These are phyloP conservation scores for Drosophila sucinea DNA, from an alignment of 1,140 invertebrate genomes.

Conservation along the genomic window DNA sequence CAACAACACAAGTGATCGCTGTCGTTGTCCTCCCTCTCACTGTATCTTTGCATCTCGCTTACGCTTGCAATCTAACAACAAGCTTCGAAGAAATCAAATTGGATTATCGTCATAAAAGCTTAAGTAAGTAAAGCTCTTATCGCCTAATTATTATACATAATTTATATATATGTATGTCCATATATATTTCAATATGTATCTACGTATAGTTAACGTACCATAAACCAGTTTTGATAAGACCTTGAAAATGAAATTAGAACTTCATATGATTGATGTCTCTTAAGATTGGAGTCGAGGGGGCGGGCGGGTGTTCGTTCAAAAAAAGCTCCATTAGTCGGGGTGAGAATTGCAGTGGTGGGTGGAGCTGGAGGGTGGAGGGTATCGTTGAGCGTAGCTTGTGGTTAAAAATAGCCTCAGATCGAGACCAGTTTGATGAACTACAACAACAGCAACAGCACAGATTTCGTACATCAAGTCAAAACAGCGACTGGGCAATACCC, in stretches of 20 bases:
- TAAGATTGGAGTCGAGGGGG: conserved; percentile 27
- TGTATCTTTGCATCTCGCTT: conserved; percentile 9
- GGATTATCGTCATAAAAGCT: conserved; percentile 44
- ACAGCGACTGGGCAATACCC: conserved; percentile 29
- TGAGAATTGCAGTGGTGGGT: background rate
- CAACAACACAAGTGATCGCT: conserved; percentile 23
- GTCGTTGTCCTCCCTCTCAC: background rate
- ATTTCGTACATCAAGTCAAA: conserved; percentile 3
- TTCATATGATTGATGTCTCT: conserved; percentile 51
- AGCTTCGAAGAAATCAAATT: conserved; percentile 53
- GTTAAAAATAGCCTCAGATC: conserved; percentile 51
- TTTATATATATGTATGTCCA: conserved; percentile 23
- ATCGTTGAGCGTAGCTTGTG: conserved; percentile 24
- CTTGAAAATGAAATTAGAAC: conserved; percentile 52
- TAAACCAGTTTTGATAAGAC: conserved; percentile 45
- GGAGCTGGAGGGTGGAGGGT: background rate
- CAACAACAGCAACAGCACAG: conserved; percentile 5
- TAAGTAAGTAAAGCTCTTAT: conserved; percentile 32
- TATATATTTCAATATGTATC: conserved; percentile 10
- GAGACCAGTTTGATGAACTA: conserved; percentile 45
- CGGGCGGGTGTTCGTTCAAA: background rate
- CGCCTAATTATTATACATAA: conserved; percentile 3
- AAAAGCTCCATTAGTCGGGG: conserved; percentile 17
- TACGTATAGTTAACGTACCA: background rate
- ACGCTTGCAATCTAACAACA: conserved; percentile 48